Evolutionary conservation across 2,113 vertebrate species (phyloP), one percentile per base, ranked within the genome.

Genomic region (Macquaria australasica): DNA sequence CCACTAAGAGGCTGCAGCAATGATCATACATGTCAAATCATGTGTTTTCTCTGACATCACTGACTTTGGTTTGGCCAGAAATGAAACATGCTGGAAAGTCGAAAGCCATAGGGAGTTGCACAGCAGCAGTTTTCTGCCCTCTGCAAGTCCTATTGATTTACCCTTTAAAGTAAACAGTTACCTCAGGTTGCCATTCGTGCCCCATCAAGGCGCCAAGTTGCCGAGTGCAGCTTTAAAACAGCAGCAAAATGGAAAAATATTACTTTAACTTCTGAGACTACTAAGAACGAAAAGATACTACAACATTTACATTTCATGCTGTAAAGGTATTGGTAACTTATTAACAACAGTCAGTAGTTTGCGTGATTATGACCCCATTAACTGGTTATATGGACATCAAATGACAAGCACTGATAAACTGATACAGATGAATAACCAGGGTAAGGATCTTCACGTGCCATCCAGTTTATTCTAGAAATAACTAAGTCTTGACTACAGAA

Each of bases 151-250:
- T 25, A 85, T 43, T 70, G 70, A 87, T 85, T 85, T 79, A 71
- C 73, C 73, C 74, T 77, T 79, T 79, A 71, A 74, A 83, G 62
- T 56, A 50, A 89, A 82, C 28, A 45, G 69, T 66, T 45, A 74
- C 31, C 75, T 73, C 55, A 60, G 34, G 71, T 70, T 67, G 64
- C 58, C 66, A 8, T 68, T 84, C 88, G 67, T 67, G 62, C 15
- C 58, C 51, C 18, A 16, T 34, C 31, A 76, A 48, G 10, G 41
- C 31, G 58, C 69, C 53, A 37, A 68, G n/a, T 68, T 68, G 34
- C 21, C n/a, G 21, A 80, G 69, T 43, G 14, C 39, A 56, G 48
- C 58, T 70, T 70, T 14, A 73, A 84, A 66, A 34, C 34, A 20
- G 76, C 28, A 59, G n/a, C 18, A 25, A 6, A 72, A 56, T 51